Evolutionary conservation across 1,140 invertebrate species (phyloP).

Genomic region (Lordiphosa stackelbergi): DNA sequence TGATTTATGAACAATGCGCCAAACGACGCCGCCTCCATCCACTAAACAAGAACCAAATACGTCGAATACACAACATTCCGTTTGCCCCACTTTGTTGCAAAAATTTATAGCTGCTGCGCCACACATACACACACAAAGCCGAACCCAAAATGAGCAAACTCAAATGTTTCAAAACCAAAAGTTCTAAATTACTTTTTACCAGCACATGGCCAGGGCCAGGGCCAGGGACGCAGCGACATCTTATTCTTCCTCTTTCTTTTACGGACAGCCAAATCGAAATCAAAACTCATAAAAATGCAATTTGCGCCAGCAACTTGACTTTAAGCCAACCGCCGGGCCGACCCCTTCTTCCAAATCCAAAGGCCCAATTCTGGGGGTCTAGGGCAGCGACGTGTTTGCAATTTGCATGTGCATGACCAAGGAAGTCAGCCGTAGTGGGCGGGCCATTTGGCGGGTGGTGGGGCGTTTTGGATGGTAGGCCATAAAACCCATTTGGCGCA

Average conservation of each 20-base stretch:
- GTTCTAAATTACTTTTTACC: conserved; percentile 60
- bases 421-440: conserved; percentile 13
- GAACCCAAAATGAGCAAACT: conserved; percentile 44
- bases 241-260: conserved; percentile 5
- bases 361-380: conserved; percentile 23
- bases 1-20: conserved; percentile 30
- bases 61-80: conserved; percentile 56
- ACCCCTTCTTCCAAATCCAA: neutral
- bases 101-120: conserved; percentile 37
- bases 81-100: conserved; percentile 53
- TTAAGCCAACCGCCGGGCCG: conserved; percentile 15
- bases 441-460: neutral
- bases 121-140: conserved; percentile 17
- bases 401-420: conserved; percentile 68
- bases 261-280: conserved; percentile 59
- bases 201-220: conserved; percentile 10
- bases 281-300: conserved; percentile 74
- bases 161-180: conserved; percentile 43
- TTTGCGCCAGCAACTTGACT: conserved; percentile 65
- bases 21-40: conserved; percentile 15
- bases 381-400: conserved; percentile 66
- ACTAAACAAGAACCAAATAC: conserved; percentile 48
- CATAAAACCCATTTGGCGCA: conserved; percentile 70
- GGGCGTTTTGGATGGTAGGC: conserved; percentile 10
- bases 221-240: conserved; percentile 1